These are phyloP conservation scores for Synanceia verrucosa DNA, from an alignment of 2,797 vertebrate genomes.

Conservation along the genomic window DNA sequence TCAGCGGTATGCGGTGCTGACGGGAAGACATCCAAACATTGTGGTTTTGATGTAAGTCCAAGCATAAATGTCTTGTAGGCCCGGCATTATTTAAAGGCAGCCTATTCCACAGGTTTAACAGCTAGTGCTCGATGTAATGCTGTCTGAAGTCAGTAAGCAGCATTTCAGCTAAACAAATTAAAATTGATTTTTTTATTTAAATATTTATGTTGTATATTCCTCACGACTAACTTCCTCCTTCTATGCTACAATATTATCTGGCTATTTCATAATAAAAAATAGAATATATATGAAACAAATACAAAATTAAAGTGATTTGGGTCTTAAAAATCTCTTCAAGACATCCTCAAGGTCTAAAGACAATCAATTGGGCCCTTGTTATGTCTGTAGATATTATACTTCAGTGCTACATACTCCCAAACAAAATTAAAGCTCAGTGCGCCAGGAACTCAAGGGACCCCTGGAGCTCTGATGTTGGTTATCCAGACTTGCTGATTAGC, in stretches of 20 bases:
- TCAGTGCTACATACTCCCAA: not conserved
- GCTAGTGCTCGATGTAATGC: not conserved
- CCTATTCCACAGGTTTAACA: not conserved
- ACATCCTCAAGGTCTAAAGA: not conserved
- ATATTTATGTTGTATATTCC: not conserved
- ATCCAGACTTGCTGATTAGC: not conserved
- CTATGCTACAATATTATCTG: not conserved
- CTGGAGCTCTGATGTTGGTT: not conserved
- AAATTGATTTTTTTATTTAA: too few species aligned
- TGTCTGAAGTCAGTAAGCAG: not conserved
- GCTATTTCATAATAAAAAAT: not conserved
- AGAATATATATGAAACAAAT: not conserved
- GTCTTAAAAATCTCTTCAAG: not conserved
- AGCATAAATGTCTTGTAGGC: not conserved
- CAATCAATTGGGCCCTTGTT: not conserved
- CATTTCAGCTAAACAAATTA: not conserved
- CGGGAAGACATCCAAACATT: constrained; percentile 8
- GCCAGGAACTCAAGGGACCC: not conserved
- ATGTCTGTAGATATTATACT: not conserved
- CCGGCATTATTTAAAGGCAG: not conserved
- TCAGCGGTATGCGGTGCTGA: not conserved
- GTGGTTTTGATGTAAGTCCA: not conserved
- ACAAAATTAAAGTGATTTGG: not conserved
- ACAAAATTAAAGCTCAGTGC: constrained; percentile 1
- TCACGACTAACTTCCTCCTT: not conserved